phyloP scores from a whole-genome alignment of 2,888 invertebrate species.

The Caenorhabditis becei region DNA sequence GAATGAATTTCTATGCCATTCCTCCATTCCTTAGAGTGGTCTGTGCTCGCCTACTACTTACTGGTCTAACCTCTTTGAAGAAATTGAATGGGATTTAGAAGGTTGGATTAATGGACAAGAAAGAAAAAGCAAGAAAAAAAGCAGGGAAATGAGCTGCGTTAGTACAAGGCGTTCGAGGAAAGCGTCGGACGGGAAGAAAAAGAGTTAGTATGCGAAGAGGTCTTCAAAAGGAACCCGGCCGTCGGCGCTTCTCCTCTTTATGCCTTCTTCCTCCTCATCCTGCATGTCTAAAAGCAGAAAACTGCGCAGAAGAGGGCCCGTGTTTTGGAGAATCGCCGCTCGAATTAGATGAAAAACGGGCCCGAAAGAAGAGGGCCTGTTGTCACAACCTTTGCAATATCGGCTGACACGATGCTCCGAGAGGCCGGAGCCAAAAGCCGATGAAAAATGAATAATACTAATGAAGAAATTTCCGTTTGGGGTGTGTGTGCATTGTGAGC shows the following conservation, averaged over 20 bases:
- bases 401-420: constrained; percentile 19
- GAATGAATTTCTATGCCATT: constrained; percentile 35
- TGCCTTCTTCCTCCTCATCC: constrained; percentile 16
- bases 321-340: not conserved
- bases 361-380: not conserved
- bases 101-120: constrained; percentile 9
- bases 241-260: not conserved
- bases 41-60: not conserved
- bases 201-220: constrained; percentile 6
- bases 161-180: constrained; percentile 44
- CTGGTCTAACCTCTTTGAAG: not conserved
- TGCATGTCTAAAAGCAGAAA: constrained; percentile 24
- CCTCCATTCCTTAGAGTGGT: not conserved
- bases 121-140: not conserved
- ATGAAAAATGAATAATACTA: constrained; percentile 33
- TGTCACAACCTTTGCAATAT: constrained; percentile 19
- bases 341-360: constrained; percentile 16
- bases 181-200: not conserved
- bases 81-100: constrained; percentile 20
- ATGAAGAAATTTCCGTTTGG: constrained; percentile 18
- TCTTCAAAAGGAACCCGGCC: constrained; percentile 1
- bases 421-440: not conserved
- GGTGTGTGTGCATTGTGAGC: not conserved
- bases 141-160: not conserved
- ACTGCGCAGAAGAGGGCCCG: not conserved